Evolutionary conservation across 2,888 invertebrate species (phyloP).

Genomic region (Ellobium chinense): DNA sequence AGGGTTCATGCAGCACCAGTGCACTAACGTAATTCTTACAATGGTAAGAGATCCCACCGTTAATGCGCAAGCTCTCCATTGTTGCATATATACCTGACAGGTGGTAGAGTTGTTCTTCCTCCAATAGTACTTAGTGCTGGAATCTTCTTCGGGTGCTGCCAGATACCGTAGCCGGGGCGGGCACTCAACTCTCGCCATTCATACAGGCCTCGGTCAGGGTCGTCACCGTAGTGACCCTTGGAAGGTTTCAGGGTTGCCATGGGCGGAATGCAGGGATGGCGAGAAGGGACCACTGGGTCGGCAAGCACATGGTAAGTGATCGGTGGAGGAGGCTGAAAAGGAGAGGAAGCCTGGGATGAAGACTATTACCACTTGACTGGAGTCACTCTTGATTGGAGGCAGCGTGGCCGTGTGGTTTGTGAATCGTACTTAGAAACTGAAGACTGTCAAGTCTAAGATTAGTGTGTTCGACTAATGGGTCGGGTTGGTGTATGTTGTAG

Average conservation of each 20-base stretch:
- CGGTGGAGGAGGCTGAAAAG: neutral
- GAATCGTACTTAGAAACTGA: no score
- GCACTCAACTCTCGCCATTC: slow-evolving; percentile 20
- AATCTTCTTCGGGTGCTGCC: slow-evolving; percentile 22
- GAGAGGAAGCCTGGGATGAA: no score
- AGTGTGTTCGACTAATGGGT: no score
- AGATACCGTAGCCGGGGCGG: slow-evolving; percentile 5
- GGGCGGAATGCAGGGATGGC: neutral
- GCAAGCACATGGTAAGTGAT: neutral
- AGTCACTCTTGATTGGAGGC: no score
- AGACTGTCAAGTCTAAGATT: no score
- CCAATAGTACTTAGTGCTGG: neutral
- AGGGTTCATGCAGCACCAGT: no score
- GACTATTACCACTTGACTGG: no score
- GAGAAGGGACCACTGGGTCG: neutral
- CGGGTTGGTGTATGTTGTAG: no score
- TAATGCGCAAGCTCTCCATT: no score
- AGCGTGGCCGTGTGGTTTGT: no score
- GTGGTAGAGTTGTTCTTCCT: neutral
- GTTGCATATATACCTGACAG: slow-evolving; percentile 23
- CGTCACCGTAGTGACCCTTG: neutral
- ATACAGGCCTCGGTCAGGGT: slow-evolving; percentile 18
- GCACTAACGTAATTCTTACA: no score
- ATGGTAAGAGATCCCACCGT: no score
- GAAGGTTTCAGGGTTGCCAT: neutral